Evolutionary conservation across 2,888 invertebrate genomes (phyloP), one percentile per base, ranked within the genome.

Genomic region (Trichogramma dendrolimi): DNA sequence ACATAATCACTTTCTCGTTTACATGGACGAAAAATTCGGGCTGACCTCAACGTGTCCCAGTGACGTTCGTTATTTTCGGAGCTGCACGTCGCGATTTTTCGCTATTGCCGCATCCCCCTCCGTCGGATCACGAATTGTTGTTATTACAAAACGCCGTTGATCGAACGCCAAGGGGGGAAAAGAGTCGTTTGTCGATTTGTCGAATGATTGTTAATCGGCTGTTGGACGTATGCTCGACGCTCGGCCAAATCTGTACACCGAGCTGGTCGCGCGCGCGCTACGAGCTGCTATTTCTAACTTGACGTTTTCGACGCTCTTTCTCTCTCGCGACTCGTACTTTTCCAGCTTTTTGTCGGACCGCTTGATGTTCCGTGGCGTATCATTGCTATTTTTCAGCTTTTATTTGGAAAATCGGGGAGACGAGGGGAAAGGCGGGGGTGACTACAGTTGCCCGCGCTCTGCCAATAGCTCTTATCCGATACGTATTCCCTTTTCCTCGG

Each of bases 131-230:
- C 27, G 27, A 27, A 27, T 27, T 27, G 27, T 27, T 27, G 27
- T 27, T 27, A 27, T 27, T 27, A 27, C 27, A 27, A 27, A 27
- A 27, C 27, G 27, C 2, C 46, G 48, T n/a, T 42, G 46, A 54
- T 53, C 27, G 40, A 4, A 4, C 49, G 27, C 46, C 11, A 7
- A 14, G 47, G 47, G 4, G 10, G 51, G 27, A 11, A 52, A 57
- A 58, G 55, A 42, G 46, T 55, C 47, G 38, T 59, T 52, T 38
- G 43, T 58, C 53, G 52, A 49, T 53, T 59, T 55, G 48, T 52
- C 41, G 55, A 62, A 58, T 59, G 47, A 62, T 62, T 55, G 62
- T 62, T 62, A 62, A 62, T 62, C 55, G 59, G 38, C 39, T 27
- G 27, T 27, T 27, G 27, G 27, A 27, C 27, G 27, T 27, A 27